These are phyloP conservation scores for Bactericera cockerelli DNA, from an alignment of 1,140 invertebrate species.

Conservation along the genomic window DNA sequence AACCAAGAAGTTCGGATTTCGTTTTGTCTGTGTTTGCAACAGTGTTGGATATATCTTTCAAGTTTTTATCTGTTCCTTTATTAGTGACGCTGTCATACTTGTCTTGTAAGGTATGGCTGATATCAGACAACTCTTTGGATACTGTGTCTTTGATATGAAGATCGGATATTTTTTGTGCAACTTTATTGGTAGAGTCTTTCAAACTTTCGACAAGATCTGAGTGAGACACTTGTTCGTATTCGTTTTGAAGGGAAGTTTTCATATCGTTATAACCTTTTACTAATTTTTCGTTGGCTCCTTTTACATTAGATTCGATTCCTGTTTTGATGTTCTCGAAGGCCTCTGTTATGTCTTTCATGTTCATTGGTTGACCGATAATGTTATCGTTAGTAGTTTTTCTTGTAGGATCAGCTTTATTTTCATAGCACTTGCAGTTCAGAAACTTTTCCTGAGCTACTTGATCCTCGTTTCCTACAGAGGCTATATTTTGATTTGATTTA, in stretches of 20 bases:
- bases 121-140: neutral
- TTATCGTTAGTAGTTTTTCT: neutral
- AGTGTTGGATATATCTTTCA: conserved; percentile 2
- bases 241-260: neutral
- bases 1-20: neutral
- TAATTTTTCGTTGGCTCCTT: neutral
- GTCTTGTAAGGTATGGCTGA: neutral
- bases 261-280: neutral
- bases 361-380: neutral
- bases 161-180: neutral
- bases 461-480: neutral
- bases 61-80: neutral
- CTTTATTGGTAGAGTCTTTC: neutral
- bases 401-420: neutral
- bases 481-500: no score
- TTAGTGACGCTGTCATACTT: neutral
- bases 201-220: neutral
- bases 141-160: conserved; percentile 3
- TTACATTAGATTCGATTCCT: neutral
- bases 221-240: neutral
- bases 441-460: neutral
- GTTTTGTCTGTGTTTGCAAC: neutral
- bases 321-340: neutral
- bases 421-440: neutral
- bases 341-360: neutral